Percentiles rank a stretch among this genome's conserved stretches.
phyloP scores from a whole-genome alignment of 2,888 invertebrate genomes.

The Acanthoscelides obtectus region DNA sequence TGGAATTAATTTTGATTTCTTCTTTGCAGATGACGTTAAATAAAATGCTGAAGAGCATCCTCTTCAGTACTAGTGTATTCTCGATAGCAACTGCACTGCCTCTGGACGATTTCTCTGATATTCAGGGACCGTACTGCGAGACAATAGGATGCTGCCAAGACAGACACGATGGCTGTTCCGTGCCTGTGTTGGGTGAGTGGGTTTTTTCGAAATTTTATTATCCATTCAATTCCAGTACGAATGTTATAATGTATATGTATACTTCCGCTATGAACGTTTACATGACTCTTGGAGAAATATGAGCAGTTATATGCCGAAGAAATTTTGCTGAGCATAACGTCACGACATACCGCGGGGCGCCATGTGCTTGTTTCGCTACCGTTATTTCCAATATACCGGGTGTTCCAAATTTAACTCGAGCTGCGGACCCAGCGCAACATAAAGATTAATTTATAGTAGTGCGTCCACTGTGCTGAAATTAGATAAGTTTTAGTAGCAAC shows the following conservation, averaged over 20 bases:
- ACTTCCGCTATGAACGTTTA: neutral
- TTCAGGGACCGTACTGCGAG: constrained; percentile 60
- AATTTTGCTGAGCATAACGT: neutral
- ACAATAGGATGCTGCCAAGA: constrained; percentile 65
- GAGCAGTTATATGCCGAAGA: neutral
- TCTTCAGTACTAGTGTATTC: neutral
- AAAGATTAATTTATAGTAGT: no score
- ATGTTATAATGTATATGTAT: neutral
- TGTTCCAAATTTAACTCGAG: no score
- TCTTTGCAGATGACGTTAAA: constrained; percentile 8
- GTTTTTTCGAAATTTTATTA: constrained; percentile 1
- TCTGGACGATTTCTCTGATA: constrained; percentile 44
- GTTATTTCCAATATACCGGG: no score
- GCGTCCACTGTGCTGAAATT: no score
- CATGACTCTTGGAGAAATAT: neutral
- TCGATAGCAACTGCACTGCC: constrained; percentile 10
- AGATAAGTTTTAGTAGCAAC: no score
- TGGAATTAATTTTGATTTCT: neutral
- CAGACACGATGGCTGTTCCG: constrained; percentile 76
- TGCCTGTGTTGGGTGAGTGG: constrained; percentile 65
- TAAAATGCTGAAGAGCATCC: neutral
- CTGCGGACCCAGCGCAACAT: no score
- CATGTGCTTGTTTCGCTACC: neutral
- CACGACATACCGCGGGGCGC: neutral
- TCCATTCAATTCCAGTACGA: constrained; percentile 10